A percentile compares a stretch with the other conserved stretches of the same genome.
These are phyloP conservation scores for Premnoplex brunnescens DNA, from an alignment of 2,797 vertebrate species.

Conservation along the genomic window DNA sequence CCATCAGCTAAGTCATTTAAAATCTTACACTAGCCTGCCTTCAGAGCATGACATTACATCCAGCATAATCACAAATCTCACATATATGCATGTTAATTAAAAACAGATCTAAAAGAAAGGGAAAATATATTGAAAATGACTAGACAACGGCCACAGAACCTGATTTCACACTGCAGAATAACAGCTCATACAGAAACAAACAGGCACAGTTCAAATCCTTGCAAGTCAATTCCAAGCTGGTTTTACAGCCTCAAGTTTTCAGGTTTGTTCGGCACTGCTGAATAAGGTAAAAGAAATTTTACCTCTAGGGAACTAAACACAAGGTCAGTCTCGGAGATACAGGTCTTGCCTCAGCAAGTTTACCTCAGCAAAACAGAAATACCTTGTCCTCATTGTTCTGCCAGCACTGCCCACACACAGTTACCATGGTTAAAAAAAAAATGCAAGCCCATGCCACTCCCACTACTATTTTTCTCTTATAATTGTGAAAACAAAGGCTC, in stretches of 20 bases:
- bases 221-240: background rate
- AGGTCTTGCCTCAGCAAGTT: slow-evolving; percentile 41
- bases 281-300: background rate
- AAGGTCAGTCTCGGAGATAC: background rate
- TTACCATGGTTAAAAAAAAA: slow-evolving; percentile 15
- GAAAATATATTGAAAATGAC: background rate
- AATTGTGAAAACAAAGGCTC: background rate
- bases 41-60: background rate
- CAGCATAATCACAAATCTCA: background rate
- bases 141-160: background rate
- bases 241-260: background rate
- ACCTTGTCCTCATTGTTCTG: background rate
- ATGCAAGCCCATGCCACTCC: background rate
- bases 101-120: background rate
- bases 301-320: background rate
- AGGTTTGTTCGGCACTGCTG: background rate
- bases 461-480: background rate
- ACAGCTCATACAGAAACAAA: background rate
- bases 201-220: background rate
- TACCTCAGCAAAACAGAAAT: slow-evolving; percentile 16
- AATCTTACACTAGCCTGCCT: background rate
- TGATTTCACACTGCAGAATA: background rate
- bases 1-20: background rate
- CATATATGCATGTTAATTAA: background rate
- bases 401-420: slow-evolving; percentile 13